phyloP scores from a whole-genome alignment of 2,797 vertebrate species.

The Tiaroga cobitis region DNA sequence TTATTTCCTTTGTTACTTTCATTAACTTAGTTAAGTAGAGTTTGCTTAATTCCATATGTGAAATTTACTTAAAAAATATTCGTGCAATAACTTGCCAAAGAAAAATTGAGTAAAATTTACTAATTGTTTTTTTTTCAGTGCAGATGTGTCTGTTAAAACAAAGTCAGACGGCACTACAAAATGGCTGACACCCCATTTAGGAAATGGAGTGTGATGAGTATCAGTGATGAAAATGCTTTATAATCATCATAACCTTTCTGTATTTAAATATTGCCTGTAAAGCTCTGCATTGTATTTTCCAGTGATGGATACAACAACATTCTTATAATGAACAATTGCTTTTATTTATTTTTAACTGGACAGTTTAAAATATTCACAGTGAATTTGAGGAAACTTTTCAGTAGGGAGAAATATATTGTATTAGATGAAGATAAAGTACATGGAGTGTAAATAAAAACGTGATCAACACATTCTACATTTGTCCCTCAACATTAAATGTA shows the following conservation, averaged over 20 bases:
- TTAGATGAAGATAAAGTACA: slow-evolving; percentile 14
- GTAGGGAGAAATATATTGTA: not conserved
- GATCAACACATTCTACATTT: slow-evolving; percentile 11
- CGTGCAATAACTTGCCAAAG: too few relatives aligned
- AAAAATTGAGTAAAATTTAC: too few relatives aligned
- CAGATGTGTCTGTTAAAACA: not conserved
- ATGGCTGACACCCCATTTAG: not conserved
- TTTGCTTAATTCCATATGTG: too few relatives aligned
- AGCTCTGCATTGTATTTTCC: not conserved
- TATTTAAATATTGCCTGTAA: not conserved
- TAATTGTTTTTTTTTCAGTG: too few relatives aligned
- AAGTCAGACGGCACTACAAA: not conserved
- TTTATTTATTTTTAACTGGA: not conserved
- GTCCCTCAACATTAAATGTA: not conserved
- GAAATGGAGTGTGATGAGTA: not conserved
- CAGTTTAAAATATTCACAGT: not conserved
- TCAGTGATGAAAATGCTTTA: not conserved
- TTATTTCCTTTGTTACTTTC: too few relatives aligned
- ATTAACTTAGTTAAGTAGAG: too few relatives aligned
- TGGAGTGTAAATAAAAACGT: slow-evolving; percentile 1
- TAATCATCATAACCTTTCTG: not conserved
- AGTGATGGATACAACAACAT: too few relatives aligned
- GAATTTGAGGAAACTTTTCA: not conserved
- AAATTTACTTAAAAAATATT: too few relatives aligned
- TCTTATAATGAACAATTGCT: not conserved